These are phyloP conservation scores for Tetanocera ferruginea DNA, from an alignment of 2,888 invertebrate species.

Conservation along the genomic window DNA sequence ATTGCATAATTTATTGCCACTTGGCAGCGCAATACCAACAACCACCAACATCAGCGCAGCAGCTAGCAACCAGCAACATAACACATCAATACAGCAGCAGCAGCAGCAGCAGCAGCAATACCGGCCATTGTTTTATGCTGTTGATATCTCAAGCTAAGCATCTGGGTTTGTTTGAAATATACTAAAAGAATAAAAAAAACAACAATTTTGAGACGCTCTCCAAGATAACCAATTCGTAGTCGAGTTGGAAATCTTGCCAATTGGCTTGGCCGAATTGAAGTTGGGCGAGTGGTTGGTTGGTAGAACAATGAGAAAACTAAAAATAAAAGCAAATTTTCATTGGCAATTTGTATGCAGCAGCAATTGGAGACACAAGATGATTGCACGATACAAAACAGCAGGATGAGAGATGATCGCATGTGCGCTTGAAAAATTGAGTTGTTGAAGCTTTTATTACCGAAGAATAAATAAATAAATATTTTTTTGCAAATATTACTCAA, in stretches of 20 bases:
- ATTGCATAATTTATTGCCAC: conserved; percentile 55
- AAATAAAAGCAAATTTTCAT: conserved; percentile 19
- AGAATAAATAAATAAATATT: not conserved
- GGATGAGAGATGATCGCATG: not conserved
- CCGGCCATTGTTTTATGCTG: conserved; percentile 2
- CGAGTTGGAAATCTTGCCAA: conserved; percentile 14
- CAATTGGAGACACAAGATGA: conserved; percentile 31
- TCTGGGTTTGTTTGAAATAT: not conserved
- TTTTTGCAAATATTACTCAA: too few species aligned
- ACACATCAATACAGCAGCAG: conserved; percentile 4
- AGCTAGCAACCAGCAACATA: not conserved
- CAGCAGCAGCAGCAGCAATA: conserved; percentile 3
- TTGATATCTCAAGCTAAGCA: conserved; percentile 6
- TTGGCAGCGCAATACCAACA: conserved; percentile 34
- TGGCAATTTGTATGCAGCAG: conserved; percentile 29
- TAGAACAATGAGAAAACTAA: not conserved
- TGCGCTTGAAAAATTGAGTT: conserved; percentile 15
- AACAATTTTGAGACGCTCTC: too few species aligned
- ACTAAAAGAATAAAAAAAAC: too few species aligned
- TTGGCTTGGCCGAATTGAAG: conserved; percentile 15
- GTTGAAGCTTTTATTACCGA: not conserved
- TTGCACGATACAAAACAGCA: not conserved
- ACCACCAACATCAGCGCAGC: conserved; percentile 11
- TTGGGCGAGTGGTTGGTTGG: not conserved
- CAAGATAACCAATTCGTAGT: not conserved